Evolutionary conservation across 2,797 vertebrate species (phyloP), one percentile per base, ranked within the genome.

Genomic region (Gymnopithys bicolor): DNA sequence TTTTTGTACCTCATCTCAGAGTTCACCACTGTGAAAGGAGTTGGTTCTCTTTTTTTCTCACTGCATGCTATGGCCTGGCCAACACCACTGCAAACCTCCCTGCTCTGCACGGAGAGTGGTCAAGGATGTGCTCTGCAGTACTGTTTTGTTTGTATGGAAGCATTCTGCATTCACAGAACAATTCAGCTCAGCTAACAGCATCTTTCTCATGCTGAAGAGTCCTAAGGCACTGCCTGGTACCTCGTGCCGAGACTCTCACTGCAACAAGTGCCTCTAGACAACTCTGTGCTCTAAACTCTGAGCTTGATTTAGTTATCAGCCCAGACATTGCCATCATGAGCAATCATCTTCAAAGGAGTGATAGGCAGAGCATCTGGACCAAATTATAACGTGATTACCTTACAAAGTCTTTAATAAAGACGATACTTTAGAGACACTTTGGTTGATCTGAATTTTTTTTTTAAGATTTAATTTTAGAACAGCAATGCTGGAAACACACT

Each of bases 341-440:
- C 66, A 80, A 92, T 82, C 84, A 73, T 64, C 88, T 93, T 95
- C 95, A 93, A 82, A 90, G 55, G 13, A 84, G 43, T 46, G 81
- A 90, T 58, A 94, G 39, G 84, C 63, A 94, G 73, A 75, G 53
- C 85, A 92, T 88, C 76, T 75, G 73, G 92, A 62, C 87, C 82
- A 93, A 76, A 94, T 9, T 59, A 67, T 69, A 81, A 81, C 11
- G 1, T 77, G 59, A 76, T 73, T 79, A 94, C 74, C 77, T 82
- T 83, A 39, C 68, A 70, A 28, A 55, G 55, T 66, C 77, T 90
- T 91, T 93, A 94, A 86, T 88, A 93, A 95, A 93, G 90, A 68
- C 70, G 94, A 81, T 84, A 87, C 87, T 94, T 91, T 30, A 79
- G 85, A 84, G 90, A 88, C 83, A 32, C 43, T 90, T 71, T 2